Conservation (phyloP, 1,140 invertebrate species). For the Pararge aegeria region DNA sequence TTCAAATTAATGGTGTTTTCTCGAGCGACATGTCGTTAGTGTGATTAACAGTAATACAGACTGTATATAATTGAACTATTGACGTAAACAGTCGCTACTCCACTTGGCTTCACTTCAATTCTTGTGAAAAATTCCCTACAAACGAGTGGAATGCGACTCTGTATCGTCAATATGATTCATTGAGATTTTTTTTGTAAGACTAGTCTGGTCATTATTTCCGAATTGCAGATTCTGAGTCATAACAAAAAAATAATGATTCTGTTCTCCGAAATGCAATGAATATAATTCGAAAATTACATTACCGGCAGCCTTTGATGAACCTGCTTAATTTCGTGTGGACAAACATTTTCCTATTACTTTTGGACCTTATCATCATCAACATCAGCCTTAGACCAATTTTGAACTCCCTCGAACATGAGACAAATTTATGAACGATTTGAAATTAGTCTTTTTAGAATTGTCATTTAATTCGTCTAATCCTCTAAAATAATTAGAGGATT, state of each 20-base stretch:
- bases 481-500: no score
- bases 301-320: background rate
- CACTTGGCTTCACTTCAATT: background rate
- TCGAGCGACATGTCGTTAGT: background rate
- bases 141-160: background rate
- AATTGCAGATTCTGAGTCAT: background rate
- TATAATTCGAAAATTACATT: background rate
- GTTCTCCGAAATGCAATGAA: background rate
- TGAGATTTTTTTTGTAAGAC: background rate
- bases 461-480: no score
- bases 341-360: no score
- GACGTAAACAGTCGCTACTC: background rate
- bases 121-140: background rate
- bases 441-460: no score
- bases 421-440: no score
- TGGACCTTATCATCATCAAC: no score
- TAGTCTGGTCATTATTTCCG: background rate
- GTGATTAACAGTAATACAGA: background rate
- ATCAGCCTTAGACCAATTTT: no score
- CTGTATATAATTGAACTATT: slow-evolving; percentile 8
- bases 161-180: background rate
- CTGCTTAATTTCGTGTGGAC: background rate
- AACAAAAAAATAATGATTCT: background rate
- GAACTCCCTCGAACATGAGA: no score
- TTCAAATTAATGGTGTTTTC: no score